Conservation (phyloP, 2,888 invertebrate species). For the Pollenia labialis region DNA sequence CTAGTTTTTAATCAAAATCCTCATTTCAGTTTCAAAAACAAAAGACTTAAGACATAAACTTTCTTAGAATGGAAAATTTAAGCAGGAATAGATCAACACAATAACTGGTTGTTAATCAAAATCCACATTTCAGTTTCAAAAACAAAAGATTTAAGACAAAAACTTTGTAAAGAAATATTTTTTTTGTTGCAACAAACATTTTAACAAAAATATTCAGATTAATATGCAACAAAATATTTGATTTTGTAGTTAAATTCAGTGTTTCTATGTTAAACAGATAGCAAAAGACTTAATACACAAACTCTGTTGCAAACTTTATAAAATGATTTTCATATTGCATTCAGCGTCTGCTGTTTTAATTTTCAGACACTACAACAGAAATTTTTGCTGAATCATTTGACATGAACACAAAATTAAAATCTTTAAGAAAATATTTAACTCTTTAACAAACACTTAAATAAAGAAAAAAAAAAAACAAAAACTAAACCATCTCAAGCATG, state of each 20-base stretch:
- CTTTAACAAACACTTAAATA: slow-evolving; percentile 4
- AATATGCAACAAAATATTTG: background rate
- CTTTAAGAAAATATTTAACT: slow-evolving; percentile 2
- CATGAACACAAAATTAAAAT: slow-evolving; percentile 43
- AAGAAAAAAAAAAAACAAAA: slow-evolving; percentile 4
- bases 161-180: background rate
- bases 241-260: background rate
- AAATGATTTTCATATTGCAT: background rate
- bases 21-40: too few relatives aligned
- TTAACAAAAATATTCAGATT: background rate
- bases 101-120: background rate
- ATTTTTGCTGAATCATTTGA: slow-evolving; percentile 28
- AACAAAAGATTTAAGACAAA: background rate
- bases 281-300: background rate
- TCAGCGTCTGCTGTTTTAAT: background rate
- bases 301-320: background rate
- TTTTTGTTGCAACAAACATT: background rate
- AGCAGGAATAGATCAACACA: background rate
- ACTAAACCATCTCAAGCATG: slow-evolving; percentile 37
- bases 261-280: too few relatives aligned
- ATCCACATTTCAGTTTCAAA: too few relatives aligned
- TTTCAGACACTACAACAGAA: background rate
- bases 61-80: too few relatives aligned
- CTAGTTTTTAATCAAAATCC: too few relatives aligned
- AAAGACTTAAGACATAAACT: background rate